Evolutionary conservation across 1,140 invertebrate species (phyloP), one percentile per base, ranked within the genome.

Genomic region (Ips typographus): DNA sequence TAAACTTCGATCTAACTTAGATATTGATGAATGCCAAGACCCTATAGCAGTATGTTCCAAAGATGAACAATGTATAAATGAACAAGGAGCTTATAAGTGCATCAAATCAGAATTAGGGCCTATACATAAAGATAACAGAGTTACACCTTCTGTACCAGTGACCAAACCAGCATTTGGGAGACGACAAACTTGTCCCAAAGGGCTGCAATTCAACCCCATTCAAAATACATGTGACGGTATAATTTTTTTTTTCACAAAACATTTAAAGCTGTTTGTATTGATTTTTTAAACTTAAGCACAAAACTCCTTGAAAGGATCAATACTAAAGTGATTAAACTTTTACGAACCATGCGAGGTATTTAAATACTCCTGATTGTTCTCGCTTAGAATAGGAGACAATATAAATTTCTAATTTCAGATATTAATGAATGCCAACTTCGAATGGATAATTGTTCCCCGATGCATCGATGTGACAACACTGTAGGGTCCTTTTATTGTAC

Each of bases 381-480:
- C 22, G 22, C 22, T 47, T 47, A 47, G n/a, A 47, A 47, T 47
- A 5, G n/a, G n/a, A n/a, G 44, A 5, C n/a, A 7, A 61, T 61
- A 42, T 44, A 61, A 36, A n/a, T 8, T 37, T 7, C 7, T 43
- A n/a, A 42, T 4, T 6, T 38, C 73, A 88, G 87, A 89, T 78
- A 82, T 88, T 71, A 90, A 84, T 81, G 89, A 86, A 76, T 89
- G 83, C 78, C 88, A 84, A 40, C 82, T 82, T 4, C 81, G 83
- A 68, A 82, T 82, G 47, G 83, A 84, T 77, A 83, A 84, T 73
- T 90, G 84, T 75, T 78, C 87, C 0, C 77, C 86, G 2, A 86
- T 85, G 3, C 93, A 96, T 78, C 81, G 94, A 41, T 97, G 94
- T 78, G 93, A 96, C 78, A 97, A 97, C 77, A 95, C 92, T 0